Conservation (phyloP, 2,888 invertebrate species). For the Gastracanthus pulcherrimus region DNA sequence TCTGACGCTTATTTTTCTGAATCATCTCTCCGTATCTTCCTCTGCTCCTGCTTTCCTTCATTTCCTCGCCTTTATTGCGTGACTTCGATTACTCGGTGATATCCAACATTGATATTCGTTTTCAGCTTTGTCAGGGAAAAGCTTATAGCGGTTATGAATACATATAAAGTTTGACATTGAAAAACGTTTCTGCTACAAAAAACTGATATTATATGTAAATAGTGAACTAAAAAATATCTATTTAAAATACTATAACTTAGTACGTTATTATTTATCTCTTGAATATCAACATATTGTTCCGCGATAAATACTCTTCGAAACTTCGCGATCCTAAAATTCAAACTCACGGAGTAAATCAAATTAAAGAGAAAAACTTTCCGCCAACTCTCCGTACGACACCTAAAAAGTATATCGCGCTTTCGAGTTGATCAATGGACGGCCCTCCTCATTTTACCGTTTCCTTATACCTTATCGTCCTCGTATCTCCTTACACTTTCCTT, state of each 20-base stretch:
- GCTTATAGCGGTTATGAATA: not conserved
- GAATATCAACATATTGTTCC: too few relatives aligned
- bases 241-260: too few relatives aligned
- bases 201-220: not conserved
- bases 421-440: constrained; percentile 30
- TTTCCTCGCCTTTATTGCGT: constrained; percentile 36
- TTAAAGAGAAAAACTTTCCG: not conserved
- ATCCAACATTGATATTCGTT: not conserved
- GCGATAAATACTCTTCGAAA: too few relatives aligned
- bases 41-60: constrained; percentile 17
- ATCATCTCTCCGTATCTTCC: constrained; percentile 31
- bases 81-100: constrained; percentile 28
- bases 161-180: not conserved
- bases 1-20: constrained; percentile 20
- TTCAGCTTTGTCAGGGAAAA: not conserved
- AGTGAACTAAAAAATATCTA: too few relatives aligned
- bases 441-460: not conserved
- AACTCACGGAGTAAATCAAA: not conserved
- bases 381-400: not conserved
- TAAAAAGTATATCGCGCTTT: constrained; percentile 5
- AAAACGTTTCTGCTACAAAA: not conserved
- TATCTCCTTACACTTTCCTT: constrained; percentile 22
- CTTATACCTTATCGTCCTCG: not conserved
- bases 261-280: too few relatives aligned
- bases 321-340: not conserved